Evolutionary conservation across 1,140 invertebrate genomes (phyloP), one percentile per base, ranked within the genome.

Genomic region (Colletes gigas): DNA sequence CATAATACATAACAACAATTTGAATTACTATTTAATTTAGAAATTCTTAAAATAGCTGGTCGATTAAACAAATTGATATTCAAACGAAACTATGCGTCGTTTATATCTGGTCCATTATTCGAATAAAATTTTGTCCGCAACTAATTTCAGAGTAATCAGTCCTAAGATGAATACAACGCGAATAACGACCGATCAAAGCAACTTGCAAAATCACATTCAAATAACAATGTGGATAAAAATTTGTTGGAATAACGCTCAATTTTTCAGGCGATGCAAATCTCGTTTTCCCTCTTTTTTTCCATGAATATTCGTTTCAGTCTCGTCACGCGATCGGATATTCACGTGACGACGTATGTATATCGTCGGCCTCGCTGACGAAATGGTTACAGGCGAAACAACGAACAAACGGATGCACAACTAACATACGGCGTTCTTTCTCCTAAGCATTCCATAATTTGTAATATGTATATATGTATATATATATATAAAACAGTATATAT

Each of bases 361-460:
- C 19, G 44, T 68, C 72, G 14, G 52, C 19, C 59, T 72, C 47
- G 80, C 17, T 71, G 72, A 85, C 68, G 76, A 81, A 83, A 86
- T 76, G 69, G 82, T 85, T 84, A 86, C 78, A 79, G 83, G 76
- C 75, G 82, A 52, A 85, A 81, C 83, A 89, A 90, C 84, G 85
- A 91, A 87, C 89, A 89, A 79, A 79, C 77, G 83, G 89, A 92
- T 91, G 91, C 91, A 91, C 84, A 89, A 83, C 90, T 92, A 92
- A 88, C 81, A 89, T 91, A 91, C 87, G 88, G 81, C 69, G 83
- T 83, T 87, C 79, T 88, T 82, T 85, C 83, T 84, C 87, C 90
- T 91, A 91, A 86, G 89, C 91, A 92, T 92, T 91, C 91, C 88
- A 91, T 88, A 85, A 89, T 78, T 81, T 54, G 70, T 74, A 83